These are phyloP conservation scores for Mus musculus DNA, from an alignment of 2,113 vertebrate genomes.

Conservation along the genomic window GRCm39 chr11:8507001-8507500, in stretches of 20 bases:
- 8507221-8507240: neutral
- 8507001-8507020: neutral
- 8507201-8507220: conserved; percentile 50
- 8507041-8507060: accelerated
- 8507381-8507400: neutral
- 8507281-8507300: neutral
- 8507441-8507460: neutral
- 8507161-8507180: conserved; percentile 22
- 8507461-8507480: too few species aligned
- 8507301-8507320: neutral
- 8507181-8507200: conserved; percentile 64
- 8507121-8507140: neutral
- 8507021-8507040: neutral
- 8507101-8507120: neutral
- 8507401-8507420: neutral
- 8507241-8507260: neutral
- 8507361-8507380: neutral
- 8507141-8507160: neutral
- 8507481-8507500: neutral
- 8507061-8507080: neutral
- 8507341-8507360: neutral
- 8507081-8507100: neutral
- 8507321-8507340: neutral
- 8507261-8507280: neutral
- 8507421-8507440: neutral